Evolutionary conservation across 2,888 invertebrate species (phyloP), one percentile per base, ranked within the genome.

Genomic region (Himalopsyche tibetana): DNA sequence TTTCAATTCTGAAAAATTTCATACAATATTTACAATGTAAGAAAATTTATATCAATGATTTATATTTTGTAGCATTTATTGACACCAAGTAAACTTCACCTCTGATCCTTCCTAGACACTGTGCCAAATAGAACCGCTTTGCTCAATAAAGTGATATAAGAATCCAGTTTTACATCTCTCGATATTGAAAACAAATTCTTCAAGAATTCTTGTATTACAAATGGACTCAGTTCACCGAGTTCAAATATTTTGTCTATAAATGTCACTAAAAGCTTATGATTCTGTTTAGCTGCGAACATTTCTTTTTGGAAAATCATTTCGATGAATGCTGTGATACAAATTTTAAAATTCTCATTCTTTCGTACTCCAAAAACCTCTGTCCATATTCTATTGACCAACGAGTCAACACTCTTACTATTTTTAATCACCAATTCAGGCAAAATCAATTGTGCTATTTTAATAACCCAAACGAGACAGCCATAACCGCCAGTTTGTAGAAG

Each of bases 81-180:
- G 15, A 15, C 15, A 51, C 51, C 15, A 15, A 3, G 4, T 12
- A 42, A n/a, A 87, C 40, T 86, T 89, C 90, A 94, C 94, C 93
- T 94, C 89, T 94, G 93, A 89, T 94, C 94, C 90, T 93, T 94
- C 88, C 92, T 92, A 55, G 92, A 91, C 17, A 94, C 91, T 82
- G 92, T 91, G 82, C 93, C 92, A 90, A 92, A 93, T 15, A 94
- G 89, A 84, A 94, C 89, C 79, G 93, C 91, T 83, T 93, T 92
- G 87, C 92, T 90, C 80, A 94, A 89, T 74, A 93, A 89, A 89
- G 91, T 91, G 69, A 92, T 89, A 85, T 93, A 90, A 80, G 91
- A 91, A 2, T 90, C 90, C 89, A 90, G 89, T 45, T 83, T 81
- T 42, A 28, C 55, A 40, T 85, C 36, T 36, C 36, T 81, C 1